Evolutionary conservation across 2,113 vertebrate species (phyloP), one percentile per base, ranked within the genome.

Genomic region (Prinia subflava): DNA sequence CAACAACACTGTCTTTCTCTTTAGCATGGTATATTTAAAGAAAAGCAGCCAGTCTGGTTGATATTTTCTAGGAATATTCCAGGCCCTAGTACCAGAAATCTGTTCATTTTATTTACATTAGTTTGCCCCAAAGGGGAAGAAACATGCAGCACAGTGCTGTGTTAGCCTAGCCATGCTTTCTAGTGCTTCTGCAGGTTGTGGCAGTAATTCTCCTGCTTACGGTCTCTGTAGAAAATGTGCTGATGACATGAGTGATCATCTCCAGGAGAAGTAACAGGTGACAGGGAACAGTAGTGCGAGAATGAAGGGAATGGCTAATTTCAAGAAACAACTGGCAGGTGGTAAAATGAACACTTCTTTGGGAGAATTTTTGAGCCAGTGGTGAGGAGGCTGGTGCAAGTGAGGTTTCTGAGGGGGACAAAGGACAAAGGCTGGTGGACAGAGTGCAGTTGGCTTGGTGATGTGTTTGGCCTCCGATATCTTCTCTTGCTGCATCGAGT

Each of bases 61-160:
- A 74, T 18, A 53, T 75, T 69, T 95, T 79, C 44, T 71, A 79
- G 41, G 33, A 79, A 65, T 74, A 55, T 64, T 87, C 42, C 78
- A 81, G 60, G 52, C 52, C 60, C 71, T 71, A 57, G 27, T 47
- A 85, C 47, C 63, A 90, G 79, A 76, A 92, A 55, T 79, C 13
- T 79, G 28, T 85, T 91, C 9, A 31, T 69, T 90, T 87, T 68
- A 60, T 84, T 93, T 85, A 37, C 18, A 25, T 90, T 75, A 73
- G 23, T 22, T 79, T 83, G 31, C 25, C 90, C n/a, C 57, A 25
- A 53, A 82, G 73, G 67, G 71, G 41, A 75, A 91, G 56, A 87
- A 96, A 64, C 31, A 64, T n/a, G 57, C 69, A 79, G 67, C 2
- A 2, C 53, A 12, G 64, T 63, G 50, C 53, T 60, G 3, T 39